Base-by-base conservation (phyloP, 2,797 vertebrate genomes). In the Neosilurus hyrtlii region DNA sequence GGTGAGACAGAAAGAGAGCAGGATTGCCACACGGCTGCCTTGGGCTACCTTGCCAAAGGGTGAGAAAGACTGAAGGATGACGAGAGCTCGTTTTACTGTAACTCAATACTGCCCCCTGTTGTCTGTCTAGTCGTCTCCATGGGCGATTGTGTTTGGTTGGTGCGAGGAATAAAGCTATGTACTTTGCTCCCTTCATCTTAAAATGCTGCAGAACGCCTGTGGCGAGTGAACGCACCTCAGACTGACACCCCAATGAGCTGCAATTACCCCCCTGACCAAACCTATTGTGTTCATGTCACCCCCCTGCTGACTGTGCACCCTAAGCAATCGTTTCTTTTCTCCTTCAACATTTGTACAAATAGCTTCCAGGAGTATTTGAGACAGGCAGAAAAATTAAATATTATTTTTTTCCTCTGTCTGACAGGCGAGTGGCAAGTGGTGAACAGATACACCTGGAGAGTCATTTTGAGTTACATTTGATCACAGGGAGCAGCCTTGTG, bases 81-180 rank as follows among this genome's bases (percentile, higher is more conserved):
- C 16, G 22, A 79, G 30, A 43, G 43, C 11, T 79, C 76, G 52
- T 52, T 85, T 80, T 82, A 88, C 26, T 88, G 30, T 90, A 90
- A 94, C 93, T 89, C 93, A 94, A 94, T 86, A 94, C 92, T 95
- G 94, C 93, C 94, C 94, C 94, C 94, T 94, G 90, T 90, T 91
- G 93, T 88, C 90, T 9, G 54, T n/a, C 68, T 37, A 3, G 3
- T 59, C 49, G 24, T 68, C 43, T 81, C 52, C 12, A 16, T 74
- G 72, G 26, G 72, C 43, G 30, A 70, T 20, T 52, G 57, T 49
- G 49, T n/a, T 62, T 51, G 52, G 66, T 12, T 26, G 70, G 79
- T 22, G 43, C 9, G 16, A 80, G 14, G 70, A 67, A 80, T 70
- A 68, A 68, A 70, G 65, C 67, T 15, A 79, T 84, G 20, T 61